Evolutionary conservation across 2,797 vertebrate genomes (phyloP).

Genomic region (Scolopax bukidnonensis): DNA sequence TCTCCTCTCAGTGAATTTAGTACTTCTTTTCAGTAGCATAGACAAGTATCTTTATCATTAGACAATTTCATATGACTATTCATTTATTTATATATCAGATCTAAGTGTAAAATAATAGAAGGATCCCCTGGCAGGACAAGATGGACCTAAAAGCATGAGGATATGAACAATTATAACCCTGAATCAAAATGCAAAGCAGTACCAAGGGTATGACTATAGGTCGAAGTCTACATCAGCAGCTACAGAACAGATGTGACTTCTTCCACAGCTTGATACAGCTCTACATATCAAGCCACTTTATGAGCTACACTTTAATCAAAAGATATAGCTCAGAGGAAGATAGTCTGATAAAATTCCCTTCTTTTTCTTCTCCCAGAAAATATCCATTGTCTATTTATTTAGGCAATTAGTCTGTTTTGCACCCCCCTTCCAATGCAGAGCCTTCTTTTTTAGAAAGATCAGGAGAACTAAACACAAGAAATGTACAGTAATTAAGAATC

Average conservation of each 20-base stretch:
- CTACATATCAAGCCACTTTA: neutral
- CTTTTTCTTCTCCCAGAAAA: neutral
- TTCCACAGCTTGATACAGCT: neutral
- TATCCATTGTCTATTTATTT: neutral
- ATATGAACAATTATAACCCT: neutral
- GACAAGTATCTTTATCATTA: neutral
- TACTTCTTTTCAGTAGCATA: neutral
- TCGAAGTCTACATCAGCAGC: neutral
- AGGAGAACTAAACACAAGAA: neutral
- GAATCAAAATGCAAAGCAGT: neutral
- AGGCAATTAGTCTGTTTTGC: neutral
- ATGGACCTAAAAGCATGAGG: neutral
- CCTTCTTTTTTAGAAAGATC: neutral
- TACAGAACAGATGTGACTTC: neutral
- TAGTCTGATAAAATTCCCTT: neutral
- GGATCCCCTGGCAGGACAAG: neutral
- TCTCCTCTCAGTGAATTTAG: neutral
- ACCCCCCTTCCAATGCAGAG: neutral
- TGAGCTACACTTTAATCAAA: neutral
- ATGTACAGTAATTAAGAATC: neutral
- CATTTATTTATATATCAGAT: neutral
- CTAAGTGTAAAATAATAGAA: neutral
- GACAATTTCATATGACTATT: neutral
- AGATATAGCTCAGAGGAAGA: neutral
- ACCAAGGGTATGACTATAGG: neutral